phyloP scores from a whole-genome alignment of 2,113 vertebrate species.

The Triplophysa rosa region DNA sequence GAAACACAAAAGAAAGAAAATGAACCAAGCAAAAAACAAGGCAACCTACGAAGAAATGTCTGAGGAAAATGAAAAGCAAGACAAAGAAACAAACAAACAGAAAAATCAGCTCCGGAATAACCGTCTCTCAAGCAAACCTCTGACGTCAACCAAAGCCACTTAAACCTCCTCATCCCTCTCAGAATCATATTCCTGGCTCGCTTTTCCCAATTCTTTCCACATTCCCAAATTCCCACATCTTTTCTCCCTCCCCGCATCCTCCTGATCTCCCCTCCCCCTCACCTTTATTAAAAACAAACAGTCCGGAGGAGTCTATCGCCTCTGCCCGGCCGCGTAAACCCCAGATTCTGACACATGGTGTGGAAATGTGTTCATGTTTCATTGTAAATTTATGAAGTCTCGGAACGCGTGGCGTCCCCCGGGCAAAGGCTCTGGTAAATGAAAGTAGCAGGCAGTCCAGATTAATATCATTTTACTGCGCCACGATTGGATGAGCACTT shows the following conservation, averaged over 20 bases:
- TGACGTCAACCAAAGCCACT: conserved; percentile 32
- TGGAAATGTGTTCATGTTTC: conserved; percentile 81
- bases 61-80: too few relatives aligned
- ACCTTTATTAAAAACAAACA: conserved; percentile 63
- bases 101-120: neutral
- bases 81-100: neutral
- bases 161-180: conserved; percentile 34
- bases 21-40: neutral
- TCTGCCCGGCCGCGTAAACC: conserved; percentile 64
- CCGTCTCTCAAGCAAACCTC: neutral
- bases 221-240: conserved; percentile 52
- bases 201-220: conserved; percentile 31
- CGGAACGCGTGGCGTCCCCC: conserved; percentile 74
- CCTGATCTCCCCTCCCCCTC: conserved; percentile 2
- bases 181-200: conserved; percentile 36
- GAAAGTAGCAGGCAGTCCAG: conserved; percentile 80
- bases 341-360: conserved; percentile 74
- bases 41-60: neutral
- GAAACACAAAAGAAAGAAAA: neutral
- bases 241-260: conserved; percentile 13
- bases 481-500: conserved; percentile 73
- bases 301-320: conserved; percentile 41
- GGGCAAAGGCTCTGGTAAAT: conserved; percentile 74
- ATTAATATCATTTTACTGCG: conserved; percentile 78
- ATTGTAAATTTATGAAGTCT: conserved; percentile 85